Percentiles rank a stretch among this genome's conserved stretches.
These are phyloP conservation scores for Volucella bombylans DNA, from an alignment of 2,888 invertebrate genomes.

Conservation along the genomic window DNA sequence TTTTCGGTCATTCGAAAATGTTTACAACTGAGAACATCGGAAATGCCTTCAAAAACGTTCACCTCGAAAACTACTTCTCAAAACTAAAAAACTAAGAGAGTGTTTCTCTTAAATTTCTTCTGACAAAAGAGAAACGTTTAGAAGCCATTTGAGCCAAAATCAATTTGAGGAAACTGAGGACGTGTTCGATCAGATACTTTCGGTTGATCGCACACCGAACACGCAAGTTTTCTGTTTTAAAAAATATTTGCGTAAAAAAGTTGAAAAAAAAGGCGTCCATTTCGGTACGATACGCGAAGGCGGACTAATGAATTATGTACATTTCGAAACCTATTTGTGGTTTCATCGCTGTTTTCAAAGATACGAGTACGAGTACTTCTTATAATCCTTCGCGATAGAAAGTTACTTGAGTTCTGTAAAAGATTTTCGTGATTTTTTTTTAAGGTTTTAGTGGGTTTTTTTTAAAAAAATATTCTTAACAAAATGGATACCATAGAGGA, in stretches of 20 bases:
- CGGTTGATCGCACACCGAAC: slow-evolving; percentile 61
- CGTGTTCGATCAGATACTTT: slow-evolving; percentile 59
- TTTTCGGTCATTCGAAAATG: not conserved
- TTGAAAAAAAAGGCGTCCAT: not conserved
- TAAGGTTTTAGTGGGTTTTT: slow-evolving; percentile 9
- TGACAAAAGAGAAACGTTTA: slow-evolving; percentile 8
- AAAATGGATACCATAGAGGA: slow-evolving; percentile 66
- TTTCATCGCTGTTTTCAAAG: not conserved
- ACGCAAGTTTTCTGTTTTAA: slow-evolving; percentile 37
- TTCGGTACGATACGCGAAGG: slow-evolving; percentile 1
- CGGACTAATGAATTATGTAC: not conserved
- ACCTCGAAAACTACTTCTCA: not conserved
- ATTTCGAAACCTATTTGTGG: not conserved
- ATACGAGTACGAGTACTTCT: not conserved
- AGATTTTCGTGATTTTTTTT: not conserved
- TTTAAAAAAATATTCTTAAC: not conserved
- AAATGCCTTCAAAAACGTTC: not conserved
- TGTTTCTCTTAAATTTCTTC: slow-evolving; percentile 15
- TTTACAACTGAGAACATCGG: slow-evolving; percentile 22
- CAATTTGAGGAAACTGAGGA: slow-evolving; percentile 35
- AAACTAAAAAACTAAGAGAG: too few relatives aligned
- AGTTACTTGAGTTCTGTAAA: not conserved
- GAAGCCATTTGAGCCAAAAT: slow-evolving; percentile 4
- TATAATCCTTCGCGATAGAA: not conserved
- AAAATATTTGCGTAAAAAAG: slow-evolving; percentile 2